Percentiles rank a stretch among this genome's conserved stretches.
phyloP scores from a whole-genome alignment of 2,888 invertebrate species.

The Idaea biselata region DNA sequence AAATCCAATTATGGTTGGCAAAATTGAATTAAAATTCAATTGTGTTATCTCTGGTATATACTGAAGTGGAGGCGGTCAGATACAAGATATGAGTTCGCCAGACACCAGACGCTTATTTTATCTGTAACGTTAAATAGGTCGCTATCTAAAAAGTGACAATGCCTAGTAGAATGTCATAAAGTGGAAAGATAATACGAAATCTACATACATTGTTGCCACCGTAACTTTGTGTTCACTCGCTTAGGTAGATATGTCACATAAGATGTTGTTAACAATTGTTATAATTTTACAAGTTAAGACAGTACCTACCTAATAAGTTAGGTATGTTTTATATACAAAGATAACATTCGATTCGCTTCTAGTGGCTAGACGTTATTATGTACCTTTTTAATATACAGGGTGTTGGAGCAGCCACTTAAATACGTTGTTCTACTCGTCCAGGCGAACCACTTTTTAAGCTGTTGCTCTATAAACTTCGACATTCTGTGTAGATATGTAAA shows the following conservation, averaged over 20 bases:
- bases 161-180: conserved; percentile 7
- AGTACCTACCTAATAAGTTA: background rate
- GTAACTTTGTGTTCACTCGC: background rate
- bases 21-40: conserved; percentile 65
- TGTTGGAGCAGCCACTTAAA: no score
- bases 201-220: background rate
- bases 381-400: no score
- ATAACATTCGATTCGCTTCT: background rate
- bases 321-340: background rate
- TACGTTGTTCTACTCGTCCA: no score
- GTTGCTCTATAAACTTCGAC: no score
- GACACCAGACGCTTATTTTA: conserved; percentile 30
- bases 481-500: background rate
- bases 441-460: no score
- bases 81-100: conserved; percentile 23
- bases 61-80: conserved; percentile 31
- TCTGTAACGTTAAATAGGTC: conserved; percentile 30
- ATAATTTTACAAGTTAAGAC: background rate
- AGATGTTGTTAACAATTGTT: background rate
- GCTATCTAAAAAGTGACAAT: conserved; percentile 13
- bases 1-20: conserved; percentile 59
- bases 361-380: no score
- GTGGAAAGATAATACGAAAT: conserved; percentile 2
- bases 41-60: conserved; percentile 42
- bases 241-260: background rate